phyloP scores from a whole-genome alignment of 2,113 vertebrate genomes.

The Struthio camelus region DNA sequence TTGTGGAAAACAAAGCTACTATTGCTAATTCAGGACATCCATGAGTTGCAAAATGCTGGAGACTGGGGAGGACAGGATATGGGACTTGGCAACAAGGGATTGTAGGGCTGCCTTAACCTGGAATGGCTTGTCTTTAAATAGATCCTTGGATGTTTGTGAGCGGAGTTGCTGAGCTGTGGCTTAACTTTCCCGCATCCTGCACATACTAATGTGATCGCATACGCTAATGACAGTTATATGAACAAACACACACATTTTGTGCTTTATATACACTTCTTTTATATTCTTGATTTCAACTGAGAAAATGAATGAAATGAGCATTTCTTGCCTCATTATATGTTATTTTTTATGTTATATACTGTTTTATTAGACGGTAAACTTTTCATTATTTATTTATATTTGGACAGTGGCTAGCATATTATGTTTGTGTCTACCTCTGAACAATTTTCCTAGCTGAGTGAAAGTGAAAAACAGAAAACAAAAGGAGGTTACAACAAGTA shows the following conservation, averaged over 20 bases:
- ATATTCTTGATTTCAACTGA: not conserved
- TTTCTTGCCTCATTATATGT: not conserved
- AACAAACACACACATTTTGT: not conserved
- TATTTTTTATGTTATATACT: not conserved
- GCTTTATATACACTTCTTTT: not conserved
- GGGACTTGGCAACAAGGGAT: not conserved
- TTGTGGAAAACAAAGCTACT: not conserved
- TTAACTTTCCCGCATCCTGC: not conserved
- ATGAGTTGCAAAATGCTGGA: not conserved
- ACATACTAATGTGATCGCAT: fast-evolving
- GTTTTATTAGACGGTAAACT: not conserved
- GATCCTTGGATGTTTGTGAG: not conserved
- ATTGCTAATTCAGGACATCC: not conserved
- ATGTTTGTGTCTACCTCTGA: not conserved
- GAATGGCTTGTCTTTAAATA: not conserved
- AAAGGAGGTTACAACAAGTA: not conserved
- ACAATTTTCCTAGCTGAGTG: not conserved
- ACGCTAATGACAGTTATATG: not conserved
- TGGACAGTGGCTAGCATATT: not conserved
- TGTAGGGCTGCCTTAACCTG: not conserved
- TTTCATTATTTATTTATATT: not conserved
- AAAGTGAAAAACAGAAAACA: not conserved
- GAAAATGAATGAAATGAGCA: not conserved
- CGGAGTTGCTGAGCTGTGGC: not conserved
- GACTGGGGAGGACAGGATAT: not conserved